Evolutionary conservation across 2,888 invertebrate genomes (phyloP).

Genomic region (Clostera curtula): DNA sequence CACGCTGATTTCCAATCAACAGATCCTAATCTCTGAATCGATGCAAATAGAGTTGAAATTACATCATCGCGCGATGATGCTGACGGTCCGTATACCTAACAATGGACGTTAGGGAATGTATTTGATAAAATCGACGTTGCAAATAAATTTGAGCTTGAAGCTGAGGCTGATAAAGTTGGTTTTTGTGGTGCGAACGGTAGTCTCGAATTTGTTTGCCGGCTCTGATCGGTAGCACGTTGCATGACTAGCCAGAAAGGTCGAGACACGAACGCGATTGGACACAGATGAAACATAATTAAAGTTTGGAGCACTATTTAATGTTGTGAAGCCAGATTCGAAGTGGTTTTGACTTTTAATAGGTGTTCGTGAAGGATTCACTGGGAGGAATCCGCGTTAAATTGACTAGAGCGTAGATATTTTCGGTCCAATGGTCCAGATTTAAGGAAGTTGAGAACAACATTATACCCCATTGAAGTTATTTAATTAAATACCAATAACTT

Average conservation of each 20-base stretch:
- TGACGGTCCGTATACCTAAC: constrained; percentile 43
- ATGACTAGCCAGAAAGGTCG: constrained; percentile 69
- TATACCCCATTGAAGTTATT: no score
- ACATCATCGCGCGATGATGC: constrained; percentile 32
- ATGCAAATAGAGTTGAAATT: constrained; percentile 55
- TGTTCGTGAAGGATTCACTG: constrained; percentile 62
- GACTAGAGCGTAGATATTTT: constrained; percentile 30
- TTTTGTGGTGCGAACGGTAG: constrained; percentile 19
- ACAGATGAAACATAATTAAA: constrained; percentile 74
- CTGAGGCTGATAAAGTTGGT: constrained; percentile 33
- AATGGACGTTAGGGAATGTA: constrained; percentile 41
- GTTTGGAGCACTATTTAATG: constrained; percentile 72
- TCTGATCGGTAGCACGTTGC: constrained; percentile 67
- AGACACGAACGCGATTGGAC: constrained; percentile 74
- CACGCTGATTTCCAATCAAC: constrained; percentile 11
- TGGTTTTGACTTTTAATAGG: constrained; percentile 71
- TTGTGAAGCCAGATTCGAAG: constrained; percentile 66
- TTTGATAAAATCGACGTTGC: constrained; percentile 27
- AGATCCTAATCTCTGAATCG: constrained; percentile 38
- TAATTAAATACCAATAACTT: no score
- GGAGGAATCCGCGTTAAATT: constrained; percentile 62
- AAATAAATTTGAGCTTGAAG: constrained; percentile 41
- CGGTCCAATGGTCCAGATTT: constrained; percentile 19
- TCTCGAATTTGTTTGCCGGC: constrained; percentile 23
- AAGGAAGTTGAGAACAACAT: no score